phyloP scores from a whole-genome alignment of 2,113 vertebrate genomes.

The Paradoxurus hermaphroditus region DNA sequence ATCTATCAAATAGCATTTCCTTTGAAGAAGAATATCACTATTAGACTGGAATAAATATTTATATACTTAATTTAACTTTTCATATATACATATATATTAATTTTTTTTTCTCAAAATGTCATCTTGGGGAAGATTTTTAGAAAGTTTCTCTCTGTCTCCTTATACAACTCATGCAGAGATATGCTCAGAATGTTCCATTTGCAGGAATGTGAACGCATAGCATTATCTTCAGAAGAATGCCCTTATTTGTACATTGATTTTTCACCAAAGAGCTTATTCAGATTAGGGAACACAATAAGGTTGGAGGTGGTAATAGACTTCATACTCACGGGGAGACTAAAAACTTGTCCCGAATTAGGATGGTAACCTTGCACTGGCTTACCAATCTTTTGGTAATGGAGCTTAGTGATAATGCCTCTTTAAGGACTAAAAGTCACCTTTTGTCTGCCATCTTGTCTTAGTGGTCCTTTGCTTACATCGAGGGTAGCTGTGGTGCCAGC shows the following conservation, averaged over 20 bases:
- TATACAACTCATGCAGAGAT: background rate
- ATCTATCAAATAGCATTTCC: background rate
- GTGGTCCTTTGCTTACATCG: background rate
- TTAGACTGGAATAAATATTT: background rate
- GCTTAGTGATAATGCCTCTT: background rate
- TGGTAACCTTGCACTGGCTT: background rate
- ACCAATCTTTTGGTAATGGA: background rate
- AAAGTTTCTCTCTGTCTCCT: background rate
- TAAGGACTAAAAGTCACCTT: background rate
- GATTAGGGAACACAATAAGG: background rate
- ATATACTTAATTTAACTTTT: background rate
- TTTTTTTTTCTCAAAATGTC: background rate
- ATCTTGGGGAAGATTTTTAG: background rate
- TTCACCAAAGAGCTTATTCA: slow-evolving; percentile 29
- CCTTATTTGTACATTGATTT: slow-evolving; percentile 10
- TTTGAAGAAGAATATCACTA: background rate
- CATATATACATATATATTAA: background rate
- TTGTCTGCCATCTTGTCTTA: background rate
- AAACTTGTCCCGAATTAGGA: background rate
- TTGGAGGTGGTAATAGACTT: background rate
- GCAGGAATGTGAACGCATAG: background rate
- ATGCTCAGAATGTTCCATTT: background rate
- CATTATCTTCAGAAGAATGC: slow-evolving; percentile 25
- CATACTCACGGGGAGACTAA: background rate
- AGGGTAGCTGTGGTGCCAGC: background rate